phyloP scores from a whole-genome alignment of 23 tunicate genomes.

The Clavelina lepadiformis region DNA sequence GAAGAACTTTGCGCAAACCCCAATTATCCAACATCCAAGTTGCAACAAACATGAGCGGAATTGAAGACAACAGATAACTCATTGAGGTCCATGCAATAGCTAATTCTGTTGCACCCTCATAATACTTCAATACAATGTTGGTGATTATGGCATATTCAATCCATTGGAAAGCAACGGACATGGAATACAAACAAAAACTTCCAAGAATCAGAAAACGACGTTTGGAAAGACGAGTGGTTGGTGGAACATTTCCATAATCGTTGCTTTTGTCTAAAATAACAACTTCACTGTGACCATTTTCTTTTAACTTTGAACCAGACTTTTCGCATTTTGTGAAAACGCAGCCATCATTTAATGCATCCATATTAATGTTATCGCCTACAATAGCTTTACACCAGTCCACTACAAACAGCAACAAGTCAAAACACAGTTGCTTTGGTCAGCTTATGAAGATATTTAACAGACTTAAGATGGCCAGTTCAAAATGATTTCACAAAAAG shows the following conservation, averaged over 20 bases:
- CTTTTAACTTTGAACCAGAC: neutral
- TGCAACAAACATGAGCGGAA: slow-evolving; percentile 90
- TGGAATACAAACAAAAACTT: slow-evolving; percentile 73
- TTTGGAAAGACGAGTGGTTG: slow-evolving; percentile 29
- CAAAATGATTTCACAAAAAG: too few species aligned
- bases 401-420: too few species aligned
- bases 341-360: neutral
- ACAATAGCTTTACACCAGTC: too few species aligned
- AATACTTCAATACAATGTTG: slow-evolving; percentile 50
- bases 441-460: too few species aligned
- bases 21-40: slow-evolving; percentile 92
- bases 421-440: too few species aligned
- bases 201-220: slow-evolving; percentile 59
- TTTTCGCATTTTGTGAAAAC: slow-evolving; percentile 4
- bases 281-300: slow-evolving; percentile 17
- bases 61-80: slow-evolving; percentile 82
- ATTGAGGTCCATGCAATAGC: slow-evolving; percentile 91
- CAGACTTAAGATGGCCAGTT: too few species aligned
- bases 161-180: slow-evolving; percentile 98
- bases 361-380: too few species aligned
- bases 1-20: slow-evolving; percentile 63
- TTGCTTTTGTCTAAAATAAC: neutral
- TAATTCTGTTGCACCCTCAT: slow-evolving; percentile 24
- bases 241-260: neutral
- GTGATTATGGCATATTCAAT: slow-evolving; percentile 91